A percentile compares a stretch with the other conserved stretches of the same genome.
Evolutionary conservation across 2,113 vertebrate species (phyloP).

Genomic region (Ammodytes marinus): DNA sequence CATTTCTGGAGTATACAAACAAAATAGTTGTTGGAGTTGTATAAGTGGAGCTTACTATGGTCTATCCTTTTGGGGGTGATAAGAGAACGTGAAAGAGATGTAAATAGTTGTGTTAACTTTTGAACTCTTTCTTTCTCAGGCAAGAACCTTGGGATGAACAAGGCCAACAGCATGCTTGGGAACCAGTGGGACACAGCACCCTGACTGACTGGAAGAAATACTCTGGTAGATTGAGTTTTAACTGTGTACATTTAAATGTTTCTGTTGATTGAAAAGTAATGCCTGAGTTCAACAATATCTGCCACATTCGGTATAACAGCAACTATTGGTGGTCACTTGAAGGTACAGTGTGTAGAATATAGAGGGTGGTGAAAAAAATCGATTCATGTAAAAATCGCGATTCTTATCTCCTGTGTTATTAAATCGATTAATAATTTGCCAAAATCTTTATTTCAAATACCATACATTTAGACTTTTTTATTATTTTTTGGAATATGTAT

Average conservation of each 20-base stretch:
- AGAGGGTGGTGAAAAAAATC: no score
- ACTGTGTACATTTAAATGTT: not conserved
- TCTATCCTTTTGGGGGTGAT: not conserved
- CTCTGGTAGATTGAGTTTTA: conserved; percentile 74
- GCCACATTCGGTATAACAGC: not conserved
- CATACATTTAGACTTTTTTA: no score
- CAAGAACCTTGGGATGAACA: conserved; percentile 79
- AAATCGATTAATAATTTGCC: no score
- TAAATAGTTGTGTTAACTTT: not conserved
- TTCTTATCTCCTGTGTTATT: no score
- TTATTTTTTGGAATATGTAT: no score
- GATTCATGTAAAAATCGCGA: no score
- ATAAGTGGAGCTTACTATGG: not conserved
- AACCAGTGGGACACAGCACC: conserved; percentile 76
- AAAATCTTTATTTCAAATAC: no score
- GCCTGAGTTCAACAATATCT: not conserved
- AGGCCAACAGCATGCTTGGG: conserved; percentile 75
- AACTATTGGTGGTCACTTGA: not conserved
- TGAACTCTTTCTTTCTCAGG: conserved; percentile 53
- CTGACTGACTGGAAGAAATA: conserved; percentile 87
- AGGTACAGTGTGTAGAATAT: no score
- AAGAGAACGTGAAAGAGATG: not conserved
- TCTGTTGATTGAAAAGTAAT: not conserved
- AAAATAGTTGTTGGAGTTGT: not conserved
- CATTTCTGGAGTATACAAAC: no score